These are phyloP conservation scores for Mungos mungo DNA, from an alignment of 2,113 vertebrate genomes.

Conservation along the genomic window DNA sequence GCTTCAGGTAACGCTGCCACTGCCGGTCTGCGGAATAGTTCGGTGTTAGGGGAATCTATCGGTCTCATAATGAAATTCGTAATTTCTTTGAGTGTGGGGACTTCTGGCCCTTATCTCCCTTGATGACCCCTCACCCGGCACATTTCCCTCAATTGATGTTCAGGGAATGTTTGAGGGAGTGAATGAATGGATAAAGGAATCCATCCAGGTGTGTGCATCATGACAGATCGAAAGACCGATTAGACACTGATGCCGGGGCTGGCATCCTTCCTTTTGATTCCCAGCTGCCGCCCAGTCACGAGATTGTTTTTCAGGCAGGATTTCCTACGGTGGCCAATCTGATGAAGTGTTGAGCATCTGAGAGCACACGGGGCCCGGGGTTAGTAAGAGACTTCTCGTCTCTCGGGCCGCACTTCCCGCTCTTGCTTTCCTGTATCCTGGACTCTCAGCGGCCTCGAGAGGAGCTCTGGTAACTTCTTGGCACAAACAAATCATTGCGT, in stretches of 20 bases:
- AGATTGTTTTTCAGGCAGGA: slow-evolving; percentile 7
- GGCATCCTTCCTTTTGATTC: neutral
- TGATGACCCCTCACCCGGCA: neutral
- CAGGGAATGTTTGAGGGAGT: neutral
- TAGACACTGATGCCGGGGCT: neutral
- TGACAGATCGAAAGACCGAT: neutral
- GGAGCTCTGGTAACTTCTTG: neutral
- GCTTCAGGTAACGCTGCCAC: neutral
- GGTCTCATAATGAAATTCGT: neutral
- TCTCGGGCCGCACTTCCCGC: neutral
- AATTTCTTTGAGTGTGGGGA: neutral
- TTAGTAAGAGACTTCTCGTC: neutral
- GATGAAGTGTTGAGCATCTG: neutral
- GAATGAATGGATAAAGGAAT: neutral
- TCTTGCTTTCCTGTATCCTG: slow-evolving; percentile 15
- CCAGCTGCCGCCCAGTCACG: neutral
- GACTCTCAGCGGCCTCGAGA: neutral
- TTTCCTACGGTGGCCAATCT: slow-evolving; percentile 40
- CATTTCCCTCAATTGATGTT: neutral
- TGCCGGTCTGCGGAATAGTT: neutral
- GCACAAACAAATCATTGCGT: neutral
- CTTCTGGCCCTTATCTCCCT: neutral
- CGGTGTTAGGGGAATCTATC: neutral
- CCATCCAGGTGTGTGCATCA: neutral
- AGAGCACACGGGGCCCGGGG: fast-evolving